These are phyloP conservation scores for Paedocypris sp. DNA, from an alignment of 2,113 vertebrate genomes.

Conservation along the genomic window DNA sequence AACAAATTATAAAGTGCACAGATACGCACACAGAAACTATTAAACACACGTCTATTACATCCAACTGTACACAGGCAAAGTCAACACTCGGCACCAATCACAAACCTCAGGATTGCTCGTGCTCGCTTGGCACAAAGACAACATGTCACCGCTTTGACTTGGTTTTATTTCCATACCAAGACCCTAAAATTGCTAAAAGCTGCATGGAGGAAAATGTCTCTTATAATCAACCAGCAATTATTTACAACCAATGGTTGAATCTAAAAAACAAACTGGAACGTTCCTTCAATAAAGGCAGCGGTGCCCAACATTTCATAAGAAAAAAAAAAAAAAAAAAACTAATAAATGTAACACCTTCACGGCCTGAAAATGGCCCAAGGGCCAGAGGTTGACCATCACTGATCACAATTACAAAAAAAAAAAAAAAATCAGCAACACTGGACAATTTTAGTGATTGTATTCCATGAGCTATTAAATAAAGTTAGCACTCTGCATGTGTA, in stretches of 20 bases:
- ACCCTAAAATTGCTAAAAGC: conserved; percentile 54
- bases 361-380: no score
- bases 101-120: conserved; percentile 55
- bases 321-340: neutral
- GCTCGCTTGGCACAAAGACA: conserved; percentile 52
- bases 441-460: conserved; percentile 57
- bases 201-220: conserved; percentile 49
- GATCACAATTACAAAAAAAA: conserved; percentile 61
- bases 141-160: conserved; percentile 60
- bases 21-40: conserved; percentile 23
- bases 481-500: conserved; percentile 54
- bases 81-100: conserved; percentile 46
- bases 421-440: conserved; percentile 42
- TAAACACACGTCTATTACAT: conserved; percentile 22
- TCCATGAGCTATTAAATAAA: conserved; percentile 53
- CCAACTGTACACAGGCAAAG: neutral
- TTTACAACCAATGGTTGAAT: conserved; percentile 34
- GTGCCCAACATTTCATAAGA: no score
- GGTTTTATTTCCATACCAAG: conserved; percentile 54
- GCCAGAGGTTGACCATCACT: no score
- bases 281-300: no score
- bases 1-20: conserved; percentile 14
- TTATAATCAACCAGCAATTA: conserved; percentile 38
- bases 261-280: no score
- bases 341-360: no score